Evolutionary conservation across 2,113 vertebrate genomes (phyloP).

Genomic region (Chloropsis hardwickii): DNA sequence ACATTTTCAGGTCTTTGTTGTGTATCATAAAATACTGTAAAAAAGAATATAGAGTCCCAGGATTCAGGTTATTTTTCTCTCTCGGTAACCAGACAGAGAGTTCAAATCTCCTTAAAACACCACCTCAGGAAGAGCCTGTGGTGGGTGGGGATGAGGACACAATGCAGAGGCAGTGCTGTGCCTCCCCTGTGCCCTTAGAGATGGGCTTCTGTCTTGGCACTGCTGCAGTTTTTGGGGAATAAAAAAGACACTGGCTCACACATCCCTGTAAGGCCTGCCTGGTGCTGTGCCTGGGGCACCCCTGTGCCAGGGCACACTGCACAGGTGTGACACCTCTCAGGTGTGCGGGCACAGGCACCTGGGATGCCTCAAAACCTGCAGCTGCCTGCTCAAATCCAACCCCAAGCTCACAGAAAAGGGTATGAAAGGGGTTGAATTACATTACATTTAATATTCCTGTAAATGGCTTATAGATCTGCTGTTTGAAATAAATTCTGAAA

Average conservation of each 20-base stretch:
- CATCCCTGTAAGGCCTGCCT: not conserved
- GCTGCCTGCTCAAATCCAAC: not conserved
- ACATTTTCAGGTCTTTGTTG: not conserved
- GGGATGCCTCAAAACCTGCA: not conserved
- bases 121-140: not conserved
- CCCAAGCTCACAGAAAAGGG: not conserved
- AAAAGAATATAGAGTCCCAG: not conserved
- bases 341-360: not conserved
- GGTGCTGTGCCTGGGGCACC: not conserved
- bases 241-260: not conserved
- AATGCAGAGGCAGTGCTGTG: not conserved
- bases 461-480: constrained; percentile 18
- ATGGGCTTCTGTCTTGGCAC: not conserved
- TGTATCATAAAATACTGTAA: not conserved
- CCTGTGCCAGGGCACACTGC: not conserved
- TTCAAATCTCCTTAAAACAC: not conserved
- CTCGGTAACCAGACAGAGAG: not conserved
- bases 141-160: not conserved
- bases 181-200: not conserved
- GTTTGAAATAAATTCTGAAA: constrained; percentile 49
- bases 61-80: not conserved
- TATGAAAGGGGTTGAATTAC: not conserved
- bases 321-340: not conserved
- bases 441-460: not conserved
- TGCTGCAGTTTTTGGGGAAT: not conserved